Evolutionary conservation across 2,797 vertebrate species (phyloP).

Genomic region (Cuniculus paca): DNA sequence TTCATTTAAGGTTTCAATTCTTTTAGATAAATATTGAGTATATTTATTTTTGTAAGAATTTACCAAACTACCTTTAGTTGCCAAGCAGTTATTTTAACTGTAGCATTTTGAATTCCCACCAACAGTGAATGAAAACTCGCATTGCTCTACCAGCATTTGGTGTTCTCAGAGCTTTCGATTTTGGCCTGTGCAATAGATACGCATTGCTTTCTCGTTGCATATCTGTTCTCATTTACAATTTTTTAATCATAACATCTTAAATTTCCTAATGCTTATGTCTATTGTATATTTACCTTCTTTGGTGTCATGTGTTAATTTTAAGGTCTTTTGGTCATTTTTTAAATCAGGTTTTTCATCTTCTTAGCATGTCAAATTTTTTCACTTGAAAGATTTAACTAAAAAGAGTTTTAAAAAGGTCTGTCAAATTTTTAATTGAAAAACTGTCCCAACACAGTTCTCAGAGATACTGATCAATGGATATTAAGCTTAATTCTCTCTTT

Average conservation of each 20-base stretch:
- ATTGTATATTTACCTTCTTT: not conserved
- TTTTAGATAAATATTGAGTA: not conserved
- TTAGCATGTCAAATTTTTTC: not conserved
- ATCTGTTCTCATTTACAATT: not conserved
- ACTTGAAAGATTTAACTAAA: slow-evolving; percentile 7
- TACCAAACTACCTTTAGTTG: not conserved
- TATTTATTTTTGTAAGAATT: not conserved
- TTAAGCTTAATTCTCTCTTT: slow-evolving; percentile 1
- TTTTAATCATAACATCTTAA: not conserved
- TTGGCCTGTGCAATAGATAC: not conserved
- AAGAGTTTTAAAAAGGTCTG: not conserved
- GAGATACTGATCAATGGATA: not conserved
- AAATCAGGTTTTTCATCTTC: not conserved
- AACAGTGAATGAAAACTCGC: not conserved
- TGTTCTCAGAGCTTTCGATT: not conserved
- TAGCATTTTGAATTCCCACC: not conserved
- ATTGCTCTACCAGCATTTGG: no score
- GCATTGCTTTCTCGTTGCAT: not conserved
- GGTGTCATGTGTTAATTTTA: not conserved
- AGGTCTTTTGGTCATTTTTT: not conserved
- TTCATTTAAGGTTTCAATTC: not conserved
- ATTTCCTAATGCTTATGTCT: not conserved
- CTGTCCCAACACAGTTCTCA: not conserved
- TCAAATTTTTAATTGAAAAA: not conserved
- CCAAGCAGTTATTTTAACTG: not conserved